Percentiles rank a stretch among this genome's conserved stretches.
These are phyloP conservation scores for Empidonax traillii DNA, from an alignment of 2,113 vertebrate genomes.

Conservation along the genomic window DNA sequence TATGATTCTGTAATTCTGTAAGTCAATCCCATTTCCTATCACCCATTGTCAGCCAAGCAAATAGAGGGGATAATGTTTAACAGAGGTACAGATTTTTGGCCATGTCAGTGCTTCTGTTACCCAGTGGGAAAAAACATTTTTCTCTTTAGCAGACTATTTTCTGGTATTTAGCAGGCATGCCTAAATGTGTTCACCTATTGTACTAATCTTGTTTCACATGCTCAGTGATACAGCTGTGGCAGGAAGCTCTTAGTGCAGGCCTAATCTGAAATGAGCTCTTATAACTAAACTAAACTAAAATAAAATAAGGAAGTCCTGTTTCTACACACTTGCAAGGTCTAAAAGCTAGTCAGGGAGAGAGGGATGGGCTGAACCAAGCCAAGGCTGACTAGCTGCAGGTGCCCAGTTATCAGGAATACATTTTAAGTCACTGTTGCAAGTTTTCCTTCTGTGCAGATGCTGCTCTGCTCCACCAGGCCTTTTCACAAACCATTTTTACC, in stretches of 20 bases:
- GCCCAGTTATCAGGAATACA: not conserved
- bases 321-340: not conserved
- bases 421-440: not conserved
- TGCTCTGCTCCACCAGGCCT: not conserved
- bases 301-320: not conserved
- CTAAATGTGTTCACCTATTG: not conserved
- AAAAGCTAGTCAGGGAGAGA: not conserved
- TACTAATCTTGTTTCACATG: not conserved
- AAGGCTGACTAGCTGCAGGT: not conserved
- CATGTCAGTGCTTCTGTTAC: accelerated
- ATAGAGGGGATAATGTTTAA: not conserved
- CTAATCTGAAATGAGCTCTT: not conserved
- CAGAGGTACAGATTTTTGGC: not conserved
- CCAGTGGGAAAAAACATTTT: not conserved
- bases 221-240: not conserved
- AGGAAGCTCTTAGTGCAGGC: not conserved
- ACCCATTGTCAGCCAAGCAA: not conserved
- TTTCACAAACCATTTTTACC: not conserved
- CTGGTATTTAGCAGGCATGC: not conserved
- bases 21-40: not conserved
- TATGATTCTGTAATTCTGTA: not conserved
- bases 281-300: not conserved
- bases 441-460: not conserved
- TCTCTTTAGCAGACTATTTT: not conserved
- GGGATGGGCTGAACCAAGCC: not conserved